Percentiles rank a stretch among this genome's conserved stretches.
Conservation (phyloP, 2,797 vertebrate genomes). For the Sus cebifrons region DNA sequence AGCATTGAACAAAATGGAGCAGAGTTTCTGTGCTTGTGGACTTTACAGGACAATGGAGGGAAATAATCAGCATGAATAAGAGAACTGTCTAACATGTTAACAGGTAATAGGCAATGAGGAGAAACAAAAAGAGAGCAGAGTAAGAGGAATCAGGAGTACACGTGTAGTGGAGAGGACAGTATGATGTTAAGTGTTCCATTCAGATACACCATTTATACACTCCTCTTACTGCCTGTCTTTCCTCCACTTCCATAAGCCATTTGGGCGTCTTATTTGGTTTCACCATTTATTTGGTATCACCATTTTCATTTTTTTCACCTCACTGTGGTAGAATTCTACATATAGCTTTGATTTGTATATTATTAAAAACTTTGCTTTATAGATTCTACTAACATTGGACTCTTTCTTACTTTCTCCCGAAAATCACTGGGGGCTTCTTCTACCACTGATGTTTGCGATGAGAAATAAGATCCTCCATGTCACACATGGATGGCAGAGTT, state of each 20-base stretch:
- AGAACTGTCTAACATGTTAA: background rate
- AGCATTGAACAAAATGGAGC: background rate
- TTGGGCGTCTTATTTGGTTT: background rate
- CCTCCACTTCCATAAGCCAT: background rate
- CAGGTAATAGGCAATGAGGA: background rate
- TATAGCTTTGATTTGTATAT: background rate
- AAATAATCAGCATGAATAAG: background rate
- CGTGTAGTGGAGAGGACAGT: background rate
- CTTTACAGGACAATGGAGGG: background rate
- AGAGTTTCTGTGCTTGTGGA: background rate
- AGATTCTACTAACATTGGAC: background rate
- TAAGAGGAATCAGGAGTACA: background rate
- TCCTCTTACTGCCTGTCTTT: background rate
- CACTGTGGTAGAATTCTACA: background rate
- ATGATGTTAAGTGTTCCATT: background rate
- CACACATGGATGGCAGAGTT: background rate
- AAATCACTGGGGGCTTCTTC: background rate
- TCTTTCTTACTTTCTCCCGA: background rate
- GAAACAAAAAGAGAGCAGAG: background rate
- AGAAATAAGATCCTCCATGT: background rate
- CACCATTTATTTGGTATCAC: background rate
- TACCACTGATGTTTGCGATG: background rate
- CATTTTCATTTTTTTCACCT: background rate
- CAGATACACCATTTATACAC: background rate
- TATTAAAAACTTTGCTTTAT: background rate